These are phyloP conservation scores for Propsilocerus akamusi DNA, from an alignment of 1,140 invertebrate genomes.

Conservation along the genomic window DNA sequence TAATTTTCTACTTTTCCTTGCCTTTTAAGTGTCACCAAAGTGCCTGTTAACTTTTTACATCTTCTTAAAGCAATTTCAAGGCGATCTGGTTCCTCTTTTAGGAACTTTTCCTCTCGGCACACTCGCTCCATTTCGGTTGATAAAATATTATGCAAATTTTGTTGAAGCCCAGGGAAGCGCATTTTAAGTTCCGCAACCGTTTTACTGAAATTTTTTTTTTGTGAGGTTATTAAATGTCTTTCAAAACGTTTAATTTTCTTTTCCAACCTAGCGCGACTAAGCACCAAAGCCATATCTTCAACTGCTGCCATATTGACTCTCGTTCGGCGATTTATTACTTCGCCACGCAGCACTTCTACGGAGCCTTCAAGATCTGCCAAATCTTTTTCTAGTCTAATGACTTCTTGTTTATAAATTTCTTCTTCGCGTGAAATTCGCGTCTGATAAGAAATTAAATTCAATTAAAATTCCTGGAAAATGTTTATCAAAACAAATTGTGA, in stretches of 20 bases:
- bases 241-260: slow-evolving; percentile 7
- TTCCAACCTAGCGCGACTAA: slow-evolving; percentile 58
- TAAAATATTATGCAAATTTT: slow-evolving; percentile 72
- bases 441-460: slow-evolving; percentile 6
- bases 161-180: slow-evolving; percentile 73
- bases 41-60: slow-evolving; percentile 92
- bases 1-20: slow-evolving; percentile 23
- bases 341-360: slow-evolving; percentile 83
- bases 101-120: slow-evolving; percentile 84
- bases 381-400: slow-evolving; percentile 78
- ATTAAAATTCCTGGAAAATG: too few species aligned
- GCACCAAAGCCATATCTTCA: slow-evolving; percentile 83
- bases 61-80: slow-evolving; percentile 75
- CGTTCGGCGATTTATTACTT: slow-evolving; percentile 87
- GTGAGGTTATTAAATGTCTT: slow-evolving; percentile 6
- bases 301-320: slow-evolving; percentile 93
- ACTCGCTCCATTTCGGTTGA: slow-evolving; percentile 88
- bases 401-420: slow-evolving; percentile 80
- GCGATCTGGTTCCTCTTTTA: slow-evolving; percentile 87
- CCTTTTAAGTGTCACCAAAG: slow-evolving; percentile 91
- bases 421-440: slow-evolving; percentile 50
- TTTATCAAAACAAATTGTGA: not conserved
- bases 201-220: slow-evolving; percentile 42
- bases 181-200: slow-evolving; percentile 88
- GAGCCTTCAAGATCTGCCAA: slow-evolving; percentile 83